These are phyloP conservation scores for Maconellicoccus hirsutus DNA, from an alignment of 1,140 invertebrate species.

Conservation along the genomic window DNA sequence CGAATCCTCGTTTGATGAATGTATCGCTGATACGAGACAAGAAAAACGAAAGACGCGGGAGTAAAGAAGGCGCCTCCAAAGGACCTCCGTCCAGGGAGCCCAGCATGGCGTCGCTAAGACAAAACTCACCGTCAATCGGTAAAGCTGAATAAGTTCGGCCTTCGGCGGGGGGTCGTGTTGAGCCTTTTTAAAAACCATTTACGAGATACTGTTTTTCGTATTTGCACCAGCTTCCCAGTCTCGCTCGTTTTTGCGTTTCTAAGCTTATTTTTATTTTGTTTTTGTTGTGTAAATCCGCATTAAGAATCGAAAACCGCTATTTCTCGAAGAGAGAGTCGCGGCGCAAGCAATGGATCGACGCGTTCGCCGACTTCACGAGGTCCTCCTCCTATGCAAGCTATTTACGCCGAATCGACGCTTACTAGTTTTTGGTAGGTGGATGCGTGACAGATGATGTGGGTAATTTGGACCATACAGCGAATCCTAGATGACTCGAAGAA, in stretches of 20 bases:
- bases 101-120: constrained; percentile 64
- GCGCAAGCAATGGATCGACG: not conserved
- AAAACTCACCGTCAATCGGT: constrained; percentile 50
- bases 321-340: constrained; percentile 12
- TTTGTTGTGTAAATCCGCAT: not conserved
- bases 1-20: constrained; percentile 81
- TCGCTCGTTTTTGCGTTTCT: no score
- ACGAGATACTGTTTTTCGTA: no score
- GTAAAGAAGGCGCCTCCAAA: constrained; percentile 37
- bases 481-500: no score
- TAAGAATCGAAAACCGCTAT: not conserved
- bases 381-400: not conserved
- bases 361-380: not conserved
- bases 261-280: not conserved
- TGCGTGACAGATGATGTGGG: no score
- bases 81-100: constrained; percentile 64
- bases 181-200: no score
- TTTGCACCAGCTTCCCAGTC: no score
- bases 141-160: not conserved
- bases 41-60: constrained; percentile 65
- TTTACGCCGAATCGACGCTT: not conserved
- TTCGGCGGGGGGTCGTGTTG: no score
- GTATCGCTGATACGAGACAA: constrained; percentile 69
- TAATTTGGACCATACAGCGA: no score
- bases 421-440: not conserved